These are phyloP conservation scores for Campoplex nolae DNA, from an alignment of 2,888 invertebrate species.

Conservation along the genomic window DNA sequence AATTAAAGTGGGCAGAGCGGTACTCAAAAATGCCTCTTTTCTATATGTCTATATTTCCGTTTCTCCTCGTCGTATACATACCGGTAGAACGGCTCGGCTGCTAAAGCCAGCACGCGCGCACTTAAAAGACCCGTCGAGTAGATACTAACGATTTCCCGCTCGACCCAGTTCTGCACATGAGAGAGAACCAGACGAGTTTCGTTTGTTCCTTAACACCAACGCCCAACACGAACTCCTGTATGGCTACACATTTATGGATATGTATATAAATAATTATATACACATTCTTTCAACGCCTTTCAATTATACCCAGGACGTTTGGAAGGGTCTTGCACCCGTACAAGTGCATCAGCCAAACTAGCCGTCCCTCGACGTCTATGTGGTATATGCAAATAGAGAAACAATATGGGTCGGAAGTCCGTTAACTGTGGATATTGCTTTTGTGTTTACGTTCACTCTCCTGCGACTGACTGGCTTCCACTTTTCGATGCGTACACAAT, in stretches of 20 bases:
- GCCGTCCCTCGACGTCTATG: conserved; percentile 51
- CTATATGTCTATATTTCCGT: conserved; percentile 24
- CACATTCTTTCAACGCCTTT: conserved; percentile 70
- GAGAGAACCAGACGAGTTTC: conserved; percentile 54
- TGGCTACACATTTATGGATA: conserved; percentile 28
- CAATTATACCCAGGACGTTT: conserved; percentile 73
- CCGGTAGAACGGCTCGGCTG: conserved; percentile 46
- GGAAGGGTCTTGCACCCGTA: conserved; percentile 27
- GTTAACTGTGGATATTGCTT: conserved; percentile 60
- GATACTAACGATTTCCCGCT: conserved; percentile 78
- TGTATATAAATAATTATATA: conserved; percentile 22
- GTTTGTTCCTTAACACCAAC: conserved; percentile 62
- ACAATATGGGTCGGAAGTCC: conserved; percentile 51
- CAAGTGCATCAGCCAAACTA: conserved; percentile 52
- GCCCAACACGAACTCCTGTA: conserved; percentile 48
- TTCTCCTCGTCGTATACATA: conserved; percentile 37
- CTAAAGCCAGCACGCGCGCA: conserved; percentile 57
- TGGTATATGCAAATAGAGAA: conserved; percentile 49
- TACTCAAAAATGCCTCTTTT: conserved; percentile 22
- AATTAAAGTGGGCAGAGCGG: conserved; percentile 16
- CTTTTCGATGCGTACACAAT: background rate
- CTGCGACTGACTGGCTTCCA: background rate
- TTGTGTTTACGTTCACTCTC: background rate
- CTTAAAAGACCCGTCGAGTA: conserved; percentile 70
- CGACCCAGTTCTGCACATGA: conserved; percentile 73